A percentile compares a stretch with the other conserved stretches of the same genome.
phyloP scores from a whole-genome alignment of 2,113 vertebrate genomes.

The Cranoglanis bouderius region DNA sequence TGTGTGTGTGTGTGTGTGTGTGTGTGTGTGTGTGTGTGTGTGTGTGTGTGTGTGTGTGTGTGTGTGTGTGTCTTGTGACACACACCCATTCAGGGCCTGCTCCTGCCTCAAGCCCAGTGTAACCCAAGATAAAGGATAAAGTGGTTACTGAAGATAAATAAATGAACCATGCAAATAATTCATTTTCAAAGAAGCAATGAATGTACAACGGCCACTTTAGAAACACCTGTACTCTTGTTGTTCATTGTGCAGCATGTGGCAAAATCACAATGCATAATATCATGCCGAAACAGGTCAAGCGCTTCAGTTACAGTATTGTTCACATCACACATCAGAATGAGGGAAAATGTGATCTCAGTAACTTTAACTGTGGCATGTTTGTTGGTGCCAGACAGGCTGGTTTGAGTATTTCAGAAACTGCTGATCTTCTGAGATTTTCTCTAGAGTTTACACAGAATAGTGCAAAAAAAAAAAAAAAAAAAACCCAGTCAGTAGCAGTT shows the following conservation, averaged over 20 bases:
- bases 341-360: background rate
- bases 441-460: background rate
- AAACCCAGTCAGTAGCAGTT: background rate
- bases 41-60: no score
- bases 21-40: background rate
- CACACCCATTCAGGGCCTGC: background rate
- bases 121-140: background rate
- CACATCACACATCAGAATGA: background rate
- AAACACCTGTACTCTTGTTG: background rate
- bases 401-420: background rate
- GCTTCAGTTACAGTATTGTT: background rate
- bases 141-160: background rate
- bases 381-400: background rate
- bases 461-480: background rate
- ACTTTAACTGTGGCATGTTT: background rate
- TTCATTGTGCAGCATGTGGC: background rate
- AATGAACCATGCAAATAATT: background rate
- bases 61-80: background rate
- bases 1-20: background rate
- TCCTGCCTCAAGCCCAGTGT: background rate
- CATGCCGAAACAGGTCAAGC: background rate
- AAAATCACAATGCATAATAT: background rate
- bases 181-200: background rate
- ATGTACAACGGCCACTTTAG: background rate
- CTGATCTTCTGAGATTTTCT: background rate